Evolutionary conservation across 1,140 invertebrate species (phyloP).

Genomic region (Kradibia gibbosae): DNA sequence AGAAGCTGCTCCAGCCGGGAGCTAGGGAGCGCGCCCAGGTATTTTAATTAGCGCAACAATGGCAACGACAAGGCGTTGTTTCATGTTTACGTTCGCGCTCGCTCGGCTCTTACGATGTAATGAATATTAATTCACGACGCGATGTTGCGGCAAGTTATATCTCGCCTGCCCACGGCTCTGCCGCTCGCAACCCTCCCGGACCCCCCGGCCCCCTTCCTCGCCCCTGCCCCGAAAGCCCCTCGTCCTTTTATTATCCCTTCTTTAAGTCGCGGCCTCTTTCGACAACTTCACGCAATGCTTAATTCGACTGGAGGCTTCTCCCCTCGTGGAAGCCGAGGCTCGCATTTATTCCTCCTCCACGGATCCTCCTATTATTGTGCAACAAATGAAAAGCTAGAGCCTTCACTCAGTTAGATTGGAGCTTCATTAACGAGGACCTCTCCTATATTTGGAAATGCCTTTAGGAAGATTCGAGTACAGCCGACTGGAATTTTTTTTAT

Average conservation of each 20-base stretch:
- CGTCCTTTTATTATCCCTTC: not conserved
- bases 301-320: not conserved
- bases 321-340: not conserved
- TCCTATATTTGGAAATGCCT: not conserved
- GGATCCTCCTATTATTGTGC: conserved; percentile 23
- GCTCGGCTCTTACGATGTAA: conserved; percentile 57
- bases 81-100: conserved; percentile 60
- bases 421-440: not conserved
- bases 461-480: not conserved
- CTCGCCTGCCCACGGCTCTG: not conserved
- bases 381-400: conserved; percentile 1
- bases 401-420: not conserved
- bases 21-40: conserved; percentile 56
- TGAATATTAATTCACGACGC: conserved; percentile 65
- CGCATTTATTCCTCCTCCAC: not conserved
- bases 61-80: conserved; percentile 55
- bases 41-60: conserved; percentile 69
- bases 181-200: not conserved
- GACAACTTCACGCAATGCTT: not conserved
- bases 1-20: conserved; percentile 46
- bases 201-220: too few species aligned
- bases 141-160: conserved; percentile 7
- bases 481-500: not conserved
- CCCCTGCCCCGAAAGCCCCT: too few species aligned
- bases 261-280: not conserved